Base-by-base conservation (phyloP, 2,113 vertebrate genomes). In the Istiophorus platypterus region DNA sequence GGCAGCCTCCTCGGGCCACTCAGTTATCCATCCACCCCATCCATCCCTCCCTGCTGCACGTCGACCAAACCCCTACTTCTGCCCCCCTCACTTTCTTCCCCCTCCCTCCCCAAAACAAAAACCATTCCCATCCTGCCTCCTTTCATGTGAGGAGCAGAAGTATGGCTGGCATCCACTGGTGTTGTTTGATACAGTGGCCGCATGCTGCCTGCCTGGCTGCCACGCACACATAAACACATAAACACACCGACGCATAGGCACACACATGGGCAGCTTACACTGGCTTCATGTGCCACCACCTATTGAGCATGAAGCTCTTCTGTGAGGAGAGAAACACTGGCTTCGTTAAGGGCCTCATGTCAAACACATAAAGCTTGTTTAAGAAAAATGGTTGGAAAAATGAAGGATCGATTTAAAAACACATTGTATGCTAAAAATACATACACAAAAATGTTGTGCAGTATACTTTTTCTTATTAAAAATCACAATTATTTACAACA, bases 1-100 rank as follows among this genome's bases (percentile, higher is more conserved):
- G 94, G 93, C 95, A 96, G 81, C 68, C 87, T 89, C 80, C 75
- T 81, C 82, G 61, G 90, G 91, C 82, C 57, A 26, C 83, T 82
- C 86, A 85, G 78, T 85, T 92, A 66, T 91, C 82, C 89, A 67
- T 65, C 78, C 73, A 5, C 39, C 81, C 78, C 37, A 42, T 57
- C 85, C 75, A 39, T 42, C 71, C 82, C 73, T 76, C 72, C 31
- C 68, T n/a, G 20, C 54, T 59, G 52, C 71, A 57, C 52, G 62
- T 62, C 18, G 1, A 47, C 64, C 41, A n/a, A 1, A 20, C 45
- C 51, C 47, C 41, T 24, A 39, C 34, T 66, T 9, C 63, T 12
- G 3, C 42, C 24, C 31, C 42, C 54, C 37, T 59, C 11, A 5
- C 1, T 7, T 9, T 18, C 17, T 24, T 22, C 26, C 51, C n/a